Evolutionary conservation across 1,140 invertebrate genomes (phyloP), one percentile per base, ranked within the genome.

Genomic region (Listronotus bonariensis): DNA sequence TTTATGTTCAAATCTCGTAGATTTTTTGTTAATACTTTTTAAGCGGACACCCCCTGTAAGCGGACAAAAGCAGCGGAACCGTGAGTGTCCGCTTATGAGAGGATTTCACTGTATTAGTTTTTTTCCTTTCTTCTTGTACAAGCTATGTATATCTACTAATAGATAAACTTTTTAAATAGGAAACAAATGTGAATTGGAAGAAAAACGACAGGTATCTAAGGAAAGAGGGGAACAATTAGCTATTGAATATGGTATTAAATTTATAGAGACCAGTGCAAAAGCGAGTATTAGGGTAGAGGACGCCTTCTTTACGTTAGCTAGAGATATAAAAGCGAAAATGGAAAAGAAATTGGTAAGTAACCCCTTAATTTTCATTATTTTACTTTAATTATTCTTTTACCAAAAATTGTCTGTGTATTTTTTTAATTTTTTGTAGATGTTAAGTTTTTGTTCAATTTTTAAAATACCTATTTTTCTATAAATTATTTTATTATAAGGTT

Each of bases 241-340:
- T 70, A 86, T 91, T 49, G 93, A 97, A 82, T 95, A 96, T 84
- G 89, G 92, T 73, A 95, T 95, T 75, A 92, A 93, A 78, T 96
- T 95, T 82, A 92, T 95, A 88, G 93, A 96, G 83, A 95, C 92
- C 43, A 94, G 92, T 69, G 93, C 93, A 14, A 95, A 95, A 82
- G 88, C 91, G 32, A 93, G 92, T 80, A 91, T 92, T 74, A 93
- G 94, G 78, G 92, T 96, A 42, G 92, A 95, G 80, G 90, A 92
- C 68, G 92, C 93, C 42, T 96, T 96, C 82, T 93, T 92, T 71
- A 95, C 92, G 69, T 84, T 97, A 74, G 95, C 96, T 26, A 88
- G 92, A 75, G 93, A 96, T 80, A 96, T 96, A 72, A 97, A 96
- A 83, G 87, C 90, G 42, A 96, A 96, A 85, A 95, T 93, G 86